Evolutionary conservation across 1,140 invertebrate genomes (phyloP), one percentile per base, ranked within the genome.

Genomic region (Carposina sasakii): DNA sequence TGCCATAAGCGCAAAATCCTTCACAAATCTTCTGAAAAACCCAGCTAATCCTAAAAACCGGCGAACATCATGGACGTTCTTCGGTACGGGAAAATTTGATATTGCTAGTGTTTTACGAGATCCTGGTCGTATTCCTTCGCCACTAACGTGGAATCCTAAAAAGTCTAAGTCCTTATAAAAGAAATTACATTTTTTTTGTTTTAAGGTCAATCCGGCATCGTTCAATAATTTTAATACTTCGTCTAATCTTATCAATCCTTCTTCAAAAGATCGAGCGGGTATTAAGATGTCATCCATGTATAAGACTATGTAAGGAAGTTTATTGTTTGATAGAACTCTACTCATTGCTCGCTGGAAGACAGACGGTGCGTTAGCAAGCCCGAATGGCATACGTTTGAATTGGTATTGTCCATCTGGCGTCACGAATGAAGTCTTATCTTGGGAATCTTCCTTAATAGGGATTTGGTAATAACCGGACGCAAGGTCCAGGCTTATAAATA

Each of bases 401-500:
- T 66, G 52, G 28, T 47, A 71, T 44, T 61, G 57, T 0, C 64
- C 71, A 21, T 51, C 39, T 19, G 56, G 50, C 16, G 54, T 65
- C 8, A 33, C 51, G 31, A 86, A 83, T 0, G 72, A 71, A 2
- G 81, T 85, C 60, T 86, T 86, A 16, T 28, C 1, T 86, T 34
- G 4, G 60, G 45, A 12, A 87, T 63, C n/a, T 19, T 36, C 33
- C 16, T 16, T 17, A 2, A 36, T 36, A 16, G 33, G 33, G 15
- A 36, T 36, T 57, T 89, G 86, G 60, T 76, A 78, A 54, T 82
- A 88, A 1, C 87, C 86, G 15, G 60, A 70, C 0, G 63, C 61
- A 9, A 87, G 44, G 64, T 88, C 85, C 1, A 89, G 39, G 0
- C 75, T 65, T 5, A 71, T 71, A 47, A 87, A 87, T 46, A 69